These are phyloP conservation scores for Ancistrus triradiatus DNA, from an alignment of 2,113 vertebrate genomes.

Conservation along the genomic window DNA sequence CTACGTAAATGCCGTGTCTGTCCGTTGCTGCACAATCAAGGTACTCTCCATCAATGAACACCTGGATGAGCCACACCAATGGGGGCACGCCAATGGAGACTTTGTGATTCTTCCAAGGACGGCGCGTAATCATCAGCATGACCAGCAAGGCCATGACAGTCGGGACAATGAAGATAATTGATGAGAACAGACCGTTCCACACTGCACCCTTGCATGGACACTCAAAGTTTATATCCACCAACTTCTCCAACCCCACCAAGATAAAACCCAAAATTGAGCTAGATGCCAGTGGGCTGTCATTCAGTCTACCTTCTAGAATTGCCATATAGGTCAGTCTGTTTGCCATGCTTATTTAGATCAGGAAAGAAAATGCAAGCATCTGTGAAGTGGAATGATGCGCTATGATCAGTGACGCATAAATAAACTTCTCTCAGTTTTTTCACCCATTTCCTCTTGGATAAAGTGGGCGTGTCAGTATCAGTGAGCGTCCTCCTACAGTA, in stretches of 20 bases:
- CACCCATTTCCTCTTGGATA: no score
- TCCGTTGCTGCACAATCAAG: no score
- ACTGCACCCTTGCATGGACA: slow-evolving; percentile 67
- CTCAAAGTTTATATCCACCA: slow-evolving; percentile 71
- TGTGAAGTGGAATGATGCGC: no score
- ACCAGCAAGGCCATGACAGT: slow-evolving; percentile 67
- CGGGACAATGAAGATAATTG: slow-evolving; percentile 69
- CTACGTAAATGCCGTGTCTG: no score
- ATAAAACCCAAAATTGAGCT: slow-evolving; percentile 71
- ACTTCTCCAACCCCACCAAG: slow-evolving; percentile 71
- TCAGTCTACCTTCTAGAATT: slow-evolving; percentile 71
- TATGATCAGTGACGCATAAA: no score
- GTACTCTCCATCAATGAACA: no score
- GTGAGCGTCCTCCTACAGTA: no score
- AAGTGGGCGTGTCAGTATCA: no score
- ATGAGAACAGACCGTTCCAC: slow-evolving; percentile 67
- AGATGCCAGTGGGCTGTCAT: slow-evolving; percentile 69
- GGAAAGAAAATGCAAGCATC: no score
- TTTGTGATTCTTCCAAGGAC: slow-evolving; percentile 57
- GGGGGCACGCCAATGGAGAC: no score
- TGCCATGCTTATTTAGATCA: slow-evolving; percentile 65
- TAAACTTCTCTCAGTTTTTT: no score
- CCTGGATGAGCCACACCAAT: no score
- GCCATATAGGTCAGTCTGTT: slow-evolving; percentile 70
- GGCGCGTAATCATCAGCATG: slow-evolving; percentile 69